Percentiles rank a stretch among this genome's conserved stretches.
phyloP scores from a whole-genome alignment of 2,113 vertebrate genomes.

The Sclerurus mexicanus region DNA sequence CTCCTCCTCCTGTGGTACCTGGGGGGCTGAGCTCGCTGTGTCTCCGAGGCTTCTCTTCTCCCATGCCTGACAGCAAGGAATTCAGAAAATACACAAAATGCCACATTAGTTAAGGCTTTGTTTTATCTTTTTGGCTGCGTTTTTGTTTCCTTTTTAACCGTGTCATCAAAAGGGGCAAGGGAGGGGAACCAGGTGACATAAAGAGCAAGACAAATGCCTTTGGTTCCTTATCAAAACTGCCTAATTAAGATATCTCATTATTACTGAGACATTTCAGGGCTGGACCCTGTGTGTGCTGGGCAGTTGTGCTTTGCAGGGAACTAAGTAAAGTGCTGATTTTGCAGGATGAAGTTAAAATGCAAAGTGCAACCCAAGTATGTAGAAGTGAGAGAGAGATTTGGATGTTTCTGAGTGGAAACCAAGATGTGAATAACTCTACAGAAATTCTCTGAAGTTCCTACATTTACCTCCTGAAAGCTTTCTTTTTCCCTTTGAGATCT shows the following conservation, averaged over 20 bases:
- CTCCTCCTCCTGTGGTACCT: background rate
- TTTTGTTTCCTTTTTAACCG: background rate
- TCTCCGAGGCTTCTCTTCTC: background rate
- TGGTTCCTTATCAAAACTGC: background rate
- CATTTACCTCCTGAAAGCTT: background rate
- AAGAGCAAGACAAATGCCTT: background rate
- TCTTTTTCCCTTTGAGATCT: background rate
- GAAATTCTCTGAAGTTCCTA: background rate
- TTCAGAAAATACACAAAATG: background rate
- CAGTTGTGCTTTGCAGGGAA: background rate
- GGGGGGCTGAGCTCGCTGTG: background rate
- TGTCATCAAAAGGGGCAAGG: background rate
- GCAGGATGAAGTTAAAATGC: background rate
- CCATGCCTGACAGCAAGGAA: slow-evolving; percentile 20
- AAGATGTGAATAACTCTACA: background rate
- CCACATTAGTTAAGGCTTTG: background rate
- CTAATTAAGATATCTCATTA: background rate
- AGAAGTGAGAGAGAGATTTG: background rate
- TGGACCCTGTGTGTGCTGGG: background rate
- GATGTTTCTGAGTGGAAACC: background rate
- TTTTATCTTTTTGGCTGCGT: slow-evolving; percentile 9
- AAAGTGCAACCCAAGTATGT: background rate
- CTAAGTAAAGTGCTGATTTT: background rate
- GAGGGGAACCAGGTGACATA: background rate
- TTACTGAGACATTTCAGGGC: background rate